Evolutionary conservation across 2,888 invertebrate genomes (phyloP).

Genomic region (Coleophora deauratella): DNA sequence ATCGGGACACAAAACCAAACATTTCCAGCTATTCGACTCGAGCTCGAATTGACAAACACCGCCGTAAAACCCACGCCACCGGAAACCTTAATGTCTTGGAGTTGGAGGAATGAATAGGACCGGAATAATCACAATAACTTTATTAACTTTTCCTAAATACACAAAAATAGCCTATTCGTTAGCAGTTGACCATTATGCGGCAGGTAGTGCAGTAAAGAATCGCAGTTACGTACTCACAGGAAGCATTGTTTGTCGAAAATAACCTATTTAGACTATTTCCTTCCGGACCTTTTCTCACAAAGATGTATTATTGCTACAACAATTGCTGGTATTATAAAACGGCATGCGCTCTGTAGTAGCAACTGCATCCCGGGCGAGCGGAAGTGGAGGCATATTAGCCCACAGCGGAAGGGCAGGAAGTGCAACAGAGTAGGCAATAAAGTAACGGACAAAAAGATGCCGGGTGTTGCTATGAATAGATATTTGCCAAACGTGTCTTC

Average conservation of each 20-base stretch:
- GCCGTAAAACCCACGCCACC: no score
- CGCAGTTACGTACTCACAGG: constrained; percentile 11
- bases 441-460: constrained; percentile 35
- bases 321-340: constrained; percentile 4
- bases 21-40: no score
- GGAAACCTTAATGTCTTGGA: no score
- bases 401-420: constrained; percentile 46
- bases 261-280: constrained; percentile 25
- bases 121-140: constrained; percentile 2
- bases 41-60: no score
- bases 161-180: not conserved
- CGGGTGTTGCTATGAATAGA: constrained; percentile 45
- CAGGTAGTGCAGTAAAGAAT: constrained; percentile 5
- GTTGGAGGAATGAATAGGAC: not conserved
- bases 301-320: constrained; percentile 16
- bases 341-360: not conserved
- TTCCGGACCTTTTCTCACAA: constrained; percentile 33
- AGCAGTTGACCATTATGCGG: not conserved
- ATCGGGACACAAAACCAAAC: no score
- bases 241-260: constrained; percentile 21
- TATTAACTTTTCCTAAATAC: constrained; percentile 1
- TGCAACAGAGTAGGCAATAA: constrained; percentile 32
- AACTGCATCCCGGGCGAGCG: constrained; percentile 8
- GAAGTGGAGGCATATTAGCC: constrained; percentile 9
- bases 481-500: constrained; percentile 59